These are phyloP conservation scores for Meliscaeva auricollis DNA, from an alignment of 2,888 invertebrate genomes.

Conservation along the genomic window DNA sequence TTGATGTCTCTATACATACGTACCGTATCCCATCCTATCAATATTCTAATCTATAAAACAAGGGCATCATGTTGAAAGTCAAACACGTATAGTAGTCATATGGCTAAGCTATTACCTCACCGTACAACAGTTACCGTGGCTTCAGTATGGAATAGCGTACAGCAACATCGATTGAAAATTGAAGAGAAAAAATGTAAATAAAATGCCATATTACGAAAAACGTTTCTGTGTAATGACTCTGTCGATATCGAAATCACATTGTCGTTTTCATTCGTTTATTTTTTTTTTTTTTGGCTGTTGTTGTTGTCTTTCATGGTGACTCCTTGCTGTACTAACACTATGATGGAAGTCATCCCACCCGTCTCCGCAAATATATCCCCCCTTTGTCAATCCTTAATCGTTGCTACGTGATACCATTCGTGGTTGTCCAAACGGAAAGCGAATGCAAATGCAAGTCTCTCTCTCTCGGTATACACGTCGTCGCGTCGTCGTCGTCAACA, in stretches of 20 bases:
- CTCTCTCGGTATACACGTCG: not conserved
- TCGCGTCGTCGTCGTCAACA: constrained; percentile 1
- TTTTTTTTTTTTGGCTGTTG: not conserved
- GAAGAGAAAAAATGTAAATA: constrained; percentile 57
- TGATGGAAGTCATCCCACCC: too few species aligned
- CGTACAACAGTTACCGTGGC: not conserved
- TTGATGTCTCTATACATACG: not conserved
- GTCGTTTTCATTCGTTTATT: constrained; percentile 25
- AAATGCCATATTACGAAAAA: constrained; percentile 45
- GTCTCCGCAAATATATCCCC: not conserved
- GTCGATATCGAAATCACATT: constrained; percentile 49
- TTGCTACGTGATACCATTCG: constrained; percentile 71
- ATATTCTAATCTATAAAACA: constrained; percentile 41
- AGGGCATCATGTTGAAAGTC: constrained; percentile 48
- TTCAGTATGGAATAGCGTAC: not conserved
- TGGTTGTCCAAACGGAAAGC: constrained; percentile 60
- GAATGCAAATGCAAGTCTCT: constrained; percentile 46
- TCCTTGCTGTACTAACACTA: too few species aligned
- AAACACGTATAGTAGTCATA: constrained; percentile 55
- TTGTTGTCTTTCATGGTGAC: not conserved
- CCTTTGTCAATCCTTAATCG: constrained; percentile 63
- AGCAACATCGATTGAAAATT: constrained; percentile 47
- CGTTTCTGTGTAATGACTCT: constrained; percentile 50
- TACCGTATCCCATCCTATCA: not conserved
- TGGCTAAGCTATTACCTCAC: constrained; percentile 30